Conservation (phyloP, 2,888 invertebrate genomes). For the Platycheirus albimanus region DNA sequence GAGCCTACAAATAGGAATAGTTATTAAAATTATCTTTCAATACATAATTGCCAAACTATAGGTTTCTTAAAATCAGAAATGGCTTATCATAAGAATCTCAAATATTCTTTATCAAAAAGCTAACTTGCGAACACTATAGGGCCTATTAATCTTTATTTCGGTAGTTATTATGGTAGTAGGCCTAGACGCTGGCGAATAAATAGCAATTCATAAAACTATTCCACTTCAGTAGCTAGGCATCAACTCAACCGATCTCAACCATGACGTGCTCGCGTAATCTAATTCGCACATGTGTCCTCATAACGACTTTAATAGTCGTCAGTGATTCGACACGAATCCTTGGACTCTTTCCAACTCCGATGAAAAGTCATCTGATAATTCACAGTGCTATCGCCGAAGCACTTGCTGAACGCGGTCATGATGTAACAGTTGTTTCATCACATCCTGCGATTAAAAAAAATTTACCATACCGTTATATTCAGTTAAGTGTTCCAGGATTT, state of each 20-base stretch:
- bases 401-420: slow-evolving; percentile 78
- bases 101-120: too few relatives aligned
- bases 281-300: not conserved
- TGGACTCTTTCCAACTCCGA: slow-evolving; percentile 77
- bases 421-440: slow-evolving; percentile 78
- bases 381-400: slow-evolving; percentile 77
- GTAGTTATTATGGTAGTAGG: too few relatives aligned
- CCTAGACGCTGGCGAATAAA: too few relatives aligned
- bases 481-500: not conserved
- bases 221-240: not conserved
- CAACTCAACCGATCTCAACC: not conserved
- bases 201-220: not conserved
- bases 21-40: too few relatives aligned
- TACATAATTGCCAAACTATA: too few relatives aligned
- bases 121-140: too few relatives aligned
- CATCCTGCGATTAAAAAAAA: slow-evolving; percentile 59
- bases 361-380: slow-evolving; percentile 79
- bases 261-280: not conserved
- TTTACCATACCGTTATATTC: slow-evolving; percentile 8
- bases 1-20: too few relatives aligned
- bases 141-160: too few relatives aligned
- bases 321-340: slow-evolving; percentile 76
- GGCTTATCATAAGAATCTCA: too few relatives aligned
- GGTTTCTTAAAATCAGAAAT: too few relatives aligned
- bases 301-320: not conserved